Evolutionary conservation across 1,140 invertebrate species (phyloP), one percentile per base, ranked within the genome.

Genomic region (Pseudachorutes palmiensis): DNA sequence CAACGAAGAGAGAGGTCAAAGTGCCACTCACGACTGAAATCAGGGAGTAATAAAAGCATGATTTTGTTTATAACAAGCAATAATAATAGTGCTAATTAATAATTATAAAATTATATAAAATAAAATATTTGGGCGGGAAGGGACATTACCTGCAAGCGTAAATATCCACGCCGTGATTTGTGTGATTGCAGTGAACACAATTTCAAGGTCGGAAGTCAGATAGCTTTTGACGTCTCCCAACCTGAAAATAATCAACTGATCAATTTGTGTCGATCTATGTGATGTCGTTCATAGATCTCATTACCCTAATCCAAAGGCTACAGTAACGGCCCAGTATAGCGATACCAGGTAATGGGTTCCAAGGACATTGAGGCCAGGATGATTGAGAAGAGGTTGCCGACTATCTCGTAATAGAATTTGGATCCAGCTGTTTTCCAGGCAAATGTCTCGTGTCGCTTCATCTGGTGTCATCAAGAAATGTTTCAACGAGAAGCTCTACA

Each of bases 141-240:
- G n/a, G n/a, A n/a, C n/a, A n/a, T n/a, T n/a, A n/a, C n/a, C n/a
- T 16, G 66, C 67, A 22, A 73, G 32, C 19, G 64, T 45, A 60
- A 69, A 70, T 1, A 73, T 69, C 72, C 72, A 73, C 0, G 65
- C 60, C 1, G 49, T 62, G 30, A 73, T 70, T 67, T 73, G 62
- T n/a, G 59, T 59, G 1, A 67, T 0, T 0, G 67, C 33, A 2
- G 64, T 58, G 36, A 70, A 63, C 2, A 51, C 32, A 1, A 70
- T n/a, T 59, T 72, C 71, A 1, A 2, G 1, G 14, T 32, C n/a
- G 22, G 36, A 64, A 5, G 1, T 48, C 1, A 70, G 24, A 57
- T 26, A 29, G 3, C 28, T 26, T 5, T 36, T 26, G 12, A 66
- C 41, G 49, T 70, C 62, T 5, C 60, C 59, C 2, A 49, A 61